A percentile compares a stretch with the other conserved stretches of the same genome.
Conservation (phyloP, 2,888 invertebrate genomes). For the Neoaliturus tenellus region DNA sequence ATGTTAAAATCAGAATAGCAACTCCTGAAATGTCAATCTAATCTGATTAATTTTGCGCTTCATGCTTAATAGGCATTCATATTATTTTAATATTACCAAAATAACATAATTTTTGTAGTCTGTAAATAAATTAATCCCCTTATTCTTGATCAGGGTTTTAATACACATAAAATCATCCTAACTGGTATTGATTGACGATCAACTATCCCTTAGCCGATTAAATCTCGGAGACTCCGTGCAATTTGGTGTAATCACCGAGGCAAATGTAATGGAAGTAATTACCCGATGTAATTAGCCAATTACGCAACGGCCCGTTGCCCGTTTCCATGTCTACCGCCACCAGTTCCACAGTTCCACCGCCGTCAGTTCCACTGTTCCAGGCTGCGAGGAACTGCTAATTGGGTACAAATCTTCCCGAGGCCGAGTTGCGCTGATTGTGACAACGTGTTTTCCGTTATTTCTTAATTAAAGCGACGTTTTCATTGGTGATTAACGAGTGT, state of each 20-base stretch:
- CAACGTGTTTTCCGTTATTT: background rate
- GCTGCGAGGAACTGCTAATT: background rate
- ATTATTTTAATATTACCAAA: too few species aligned
- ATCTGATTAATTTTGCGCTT: too few species aligned
- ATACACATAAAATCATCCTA: too few species aligned
- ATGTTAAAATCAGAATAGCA: too few species aligned
- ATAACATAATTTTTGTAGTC: too few species aligned
- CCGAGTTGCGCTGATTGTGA: background rate
- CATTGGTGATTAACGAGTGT: background rate
- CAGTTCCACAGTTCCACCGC: background rate
- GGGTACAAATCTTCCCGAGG: slow-evolving; percentile 8
- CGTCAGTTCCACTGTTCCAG: background rate
- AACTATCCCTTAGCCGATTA: background rate
- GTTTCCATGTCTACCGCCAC: background rate
- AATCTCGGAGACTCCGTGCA: background rate
- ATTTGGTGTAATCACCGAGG: background rate
- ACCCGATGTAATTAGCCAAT: background rate
- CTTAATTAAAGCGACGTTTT: slow-evolving; percentile 1
- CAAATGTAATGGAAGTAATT: background rate
- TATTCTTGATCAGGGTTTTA: background rate
- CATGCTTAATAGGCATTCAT: too few species aligned
- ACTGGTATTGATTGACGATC: background rate
- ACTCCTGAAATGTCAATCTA: too few species aligned
- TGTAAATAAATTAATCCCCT: too few species aligned
- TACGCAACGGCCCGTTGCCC: background rate